phyloP scores from a whole-genome alignment of 2,797 vertebrate species.

The Coluber constrictor region DNA sequence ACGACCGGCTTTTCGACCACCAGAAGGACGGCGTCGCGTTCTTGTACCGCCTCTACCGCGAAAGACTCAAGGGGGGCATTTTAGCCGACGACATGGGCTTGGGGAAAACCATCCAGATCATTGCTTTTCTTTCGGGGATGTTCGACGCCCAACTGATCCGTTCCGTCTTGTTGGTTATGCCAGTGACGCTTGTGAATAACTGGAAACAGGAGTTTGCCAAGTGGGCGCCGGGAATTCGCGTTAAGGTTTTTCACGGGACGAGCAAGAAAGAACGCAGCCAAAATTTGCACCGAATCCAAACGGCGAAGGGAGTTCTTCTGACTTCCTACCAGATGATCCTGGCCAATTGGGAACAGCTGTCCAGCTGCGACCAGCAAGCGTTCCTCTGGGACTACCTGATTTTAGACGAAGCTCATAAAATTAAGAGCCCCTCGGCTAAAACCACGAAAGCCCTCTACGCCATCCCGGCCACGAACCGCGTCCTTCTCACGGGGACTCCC shows the following conservation, averaged over 20 bases:
- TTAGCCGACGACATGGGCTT: conserved; percentile 95
- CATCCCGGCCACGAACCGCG: conserved; percentile 77
- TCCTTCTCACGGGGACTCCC: conserved; percentile 94
- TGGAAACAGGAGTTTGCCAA: conserved; percentile 87
- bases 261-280: conserved; percentile 79
- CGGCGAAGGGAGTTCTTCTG: conserved; percentile 78
- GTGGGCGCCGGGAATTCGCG: conserved; percentile 91
- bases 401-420: conserved; percentile 93
- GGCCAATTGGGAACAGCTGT: conserved; percentile 87
- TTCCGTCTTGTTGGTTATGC: conserved; percentile 84
- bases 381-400: conserved; percentile 93
- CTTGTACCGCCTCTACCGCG: conserved; percentile 79
- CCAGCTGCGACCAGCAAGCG: conserved; percentile 67
- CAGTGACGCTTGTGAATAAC: conserved; percentile 85
- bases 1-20: conserved; percentile 84
- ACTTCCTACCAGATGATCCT: conserved; percentile 92
- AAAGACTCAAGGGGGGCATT: conserved; percentile 81
- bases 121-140: conserved; percentile 93
- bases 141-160: conserved; percentile 80
- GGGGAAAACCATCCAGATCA: conserved; percentile 92
- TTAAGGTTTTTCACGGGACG: conserved; percentile 86
- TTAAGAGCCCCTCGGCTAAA: conserved; percentile 88
- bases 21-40: conserved; percentile 88
- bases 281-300: conserved; percentile 82
- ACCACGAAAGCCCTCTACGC: conserved; percentile 80